These are phyloP conservation scores for Gadus macrocephalus DNA, from an alignment of 2,113 vertebrate species.

Conservation along the genomic window DNA sequence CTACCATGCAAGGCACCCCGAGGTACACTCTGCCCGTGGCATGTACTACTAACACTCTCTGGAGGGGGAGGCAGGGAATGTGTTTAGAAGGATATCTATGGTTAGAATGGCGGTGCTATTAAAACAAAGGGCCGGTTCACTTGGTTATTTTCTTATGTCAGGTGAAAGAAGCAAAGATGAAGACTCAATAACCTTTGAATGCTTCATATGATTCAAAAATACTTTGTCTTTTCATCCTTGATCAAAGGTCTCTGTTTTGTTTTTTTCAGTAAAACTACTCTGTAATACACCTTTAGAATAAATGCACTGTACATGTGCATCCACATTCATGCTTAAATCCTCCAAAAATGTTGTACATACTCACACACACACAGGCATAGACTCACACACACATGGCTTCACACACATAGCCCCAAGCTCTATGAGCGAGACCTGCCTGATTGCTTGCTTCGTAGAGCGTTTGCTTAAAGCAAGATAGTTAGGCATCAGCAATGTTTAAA, in stretches of 20 bases:
- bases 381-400: not conserved
- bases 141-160: conserved; percentile 34
- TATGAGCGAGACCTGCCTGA: conserved; percentile 41
- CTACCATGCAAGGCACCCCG: conserved; percentile 16
- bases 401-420: conserved; percentile 7
- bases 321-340: too few relatives aligned
- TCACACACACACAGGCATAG: not conserved
- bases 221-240: conserved; percentile 52
- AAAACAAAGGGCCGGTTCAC: conserved; percentile 34
- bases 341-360: not conserved
- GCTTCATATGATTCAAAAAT: conserved; percentile 57
- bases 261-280: conserved; percentile 10
- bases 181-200: conserved; percentile 49
- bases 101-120: conserved; percentile 6
- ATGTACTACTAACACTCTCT: conserved; percentile 9
- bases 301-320: too few relatives aligned
- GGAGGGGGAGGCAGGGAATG: conserved; percentile 14
- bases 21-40: too few relatives aligned
- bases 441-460: conserved; percentile 28
- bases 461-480: not conserved
- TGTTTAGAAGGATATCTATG: conserved; percentile 23
- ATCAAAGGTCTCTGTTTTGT: conserved; percentile 40
- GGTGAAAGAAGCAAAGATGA: conserved; percentile 43
- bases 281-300: too few relatives aligned
- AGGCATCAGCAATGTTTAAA: not conserved